Conservation (phyloP, 2,888 invertebrate genomes). For the Nomada flava region DNA sequence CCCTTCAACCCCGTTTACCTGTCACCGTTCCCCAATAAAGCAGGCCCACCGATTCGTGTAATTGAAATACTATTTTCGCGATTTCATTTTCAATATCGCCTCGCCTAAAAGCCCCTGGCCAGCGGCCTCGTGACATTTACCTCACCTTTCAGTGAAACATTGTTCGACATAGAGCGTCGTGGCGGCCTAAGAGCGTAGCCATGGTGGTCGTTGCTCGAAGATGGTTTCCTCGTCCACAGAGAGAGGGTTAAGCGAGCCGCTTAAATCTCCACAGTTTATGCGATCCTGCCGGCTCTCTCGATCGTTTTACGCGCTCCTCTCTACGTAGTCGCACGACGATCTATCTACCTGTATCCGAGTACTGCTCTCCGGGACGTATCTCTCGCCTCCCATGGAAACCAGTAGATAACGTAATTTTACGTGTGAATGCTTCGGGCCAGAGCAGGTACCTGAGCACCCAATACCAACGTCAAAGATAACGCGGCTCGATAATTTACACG, state of each 20-base stretch:
- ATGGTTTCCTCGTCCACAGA: conserved; percentile 67
- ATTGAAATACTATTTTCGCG: conserved; percentile 59
- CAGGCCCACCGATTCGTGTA: conserved; percentile 13
- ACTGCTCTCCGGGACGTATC: conserved; percentile 68
- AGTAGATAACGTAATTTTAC: conserved; percentile 81
- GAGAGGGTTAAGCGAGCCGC: conserved; percentile 63
- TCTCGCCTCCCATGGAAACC: conserved; percentile 74
- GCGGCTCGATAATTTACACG: conserved; percentile 79
- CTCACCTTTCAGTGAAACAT: conserved; percentile 54
- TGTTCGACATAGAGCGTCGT: conserved; percentile 41
- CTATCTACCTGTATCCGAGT: conserved; percentile 72
- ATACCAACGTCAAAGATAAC: conserved; percentile 78
- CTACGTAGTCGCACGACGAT: conserved; percentile 70
- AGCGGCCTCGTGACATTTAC: conserved; percentile 51
- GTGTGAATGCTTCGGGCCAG: conserved; percentile 79
- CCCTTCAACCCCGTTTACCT: conserved; percentile 29
- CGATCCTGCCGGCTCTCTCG: conserved; percentile 72
- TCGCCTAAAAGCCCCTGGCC: conserved; percentile 48
- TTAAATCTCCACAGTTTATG: conserved; percentile 72
- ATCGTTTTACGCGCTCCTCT: conserved; percentile 71
- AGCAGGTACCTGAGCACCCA: conserved; percentile 77
- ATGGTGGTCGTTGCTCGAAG: conserved; percentile 67
- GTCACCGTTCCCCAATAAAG: conserved; percentile 30
- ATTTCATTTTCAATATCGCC: conserved; percentile 60
- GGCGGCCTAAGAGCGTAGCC: conserved; percentile 57